Conservation (phyloP, 2,113 vertebrate species). For the Trogon melanurus region DNA sequence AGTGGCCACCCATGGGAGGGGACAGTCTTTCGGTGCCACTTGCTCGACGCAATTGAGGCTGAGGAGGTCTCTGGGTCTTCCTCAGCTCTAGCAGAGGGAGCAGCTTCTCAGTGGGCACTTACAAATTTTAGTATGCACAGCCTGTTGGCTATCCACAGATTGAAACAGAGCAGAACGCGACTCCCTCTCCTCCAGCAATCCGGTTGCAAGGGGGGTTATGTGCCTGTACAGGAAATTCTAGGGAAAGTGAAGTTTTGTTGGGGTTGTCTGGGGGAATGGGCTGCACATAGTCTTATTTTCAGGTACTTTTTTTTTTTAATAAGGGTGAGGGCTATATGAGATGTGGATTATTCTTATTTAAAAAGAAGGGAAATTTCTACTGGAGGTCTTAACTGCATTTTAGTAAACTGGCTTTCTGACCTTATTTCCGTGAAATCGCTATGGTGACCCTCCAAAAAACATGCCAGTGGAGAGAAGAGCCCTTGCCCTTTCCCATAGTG, state of each 20-base stretch:
- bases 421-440: not conserved
- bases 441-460: not conserved
- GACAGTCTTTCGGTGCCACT: not conserved
- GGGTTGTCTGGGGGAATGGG: not conserved
- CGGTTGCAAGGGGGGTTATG: not conserved
- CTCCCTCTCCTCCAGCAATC: not conserved
- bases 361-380: not conserved
- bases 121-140: not conserved
- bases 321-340: not conserved
- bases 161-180: not conserved
- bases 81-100: not conserved
- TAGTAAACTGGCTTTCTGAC: not conserved
- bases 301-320: not conserved
- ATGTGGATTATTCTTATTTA: not conserved
- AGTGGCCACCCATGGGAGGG: fast-evolving
- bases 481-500: not conserved
- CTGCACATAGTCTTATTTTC: not conserved
- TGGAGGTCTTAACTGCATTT: not conserved
- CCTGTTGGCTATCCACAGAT: not conserved
- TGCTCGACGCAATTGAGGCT: fast-evolving
- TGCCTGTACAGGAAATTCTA: not conserved
- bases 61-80: not conserved
- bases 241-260: not conserved
- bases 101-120: not conserved
- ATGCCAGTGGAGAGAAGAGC: not conserved